Evolutionary conservation across 2,888 invertebrate species (phyloP), one percentile per base, ranked within the genome.

Genomic region (Eurytoma californica): DNA sequence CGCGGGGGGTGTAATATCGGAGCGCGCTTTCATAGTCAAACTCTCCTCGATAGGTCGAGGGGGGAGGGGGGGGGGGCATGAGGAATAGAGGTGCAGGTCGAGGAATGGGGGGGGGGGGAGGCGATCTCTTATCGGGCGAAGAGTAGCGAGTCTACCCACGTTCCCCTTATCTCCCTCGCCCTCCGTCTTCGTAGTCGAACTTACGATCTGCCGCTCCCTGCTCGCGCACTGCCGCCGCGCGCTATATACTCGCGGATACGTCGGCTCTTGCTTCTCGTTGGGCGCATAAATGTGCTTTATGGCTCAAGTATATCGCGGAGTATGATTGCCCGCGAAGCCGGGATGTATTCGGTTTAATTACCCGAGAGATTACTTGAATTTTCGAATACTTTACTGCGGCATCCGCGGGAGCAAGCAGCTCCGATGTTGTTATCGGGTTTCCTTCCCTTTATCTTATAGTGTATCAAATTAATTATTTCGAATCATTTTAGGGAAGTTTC

Each of bases 101-200:
- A 81, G 84, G 86, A 87, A 86, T 86, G 86, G 87, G 85, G 84
- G 84, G 66, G 82, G 51, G 3, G 84, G 84, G 58, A 82, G 58
- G 13, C 82, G 86, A 88, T 88, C 87, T 85, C 86, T 88, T 88
- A 88, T 88, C 88, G 84, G 73, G 80, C 80, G 81, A 75, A 77
- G 61, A 86, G 84, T 83, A 86, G 82, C 83, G 79, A 88, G 87
- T 88, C 88, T 87, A 86, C 85, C 86, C 88, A 88, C 87, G 88
- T 88, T 85, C 84, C 82, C 83, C 86, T 87, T 88, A 88, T 88
- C 88, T 86, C 84, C 84, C 85, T 83, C 81, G 79, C 77, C 70
- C 79, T 78, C 81, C 79, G 68, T 74, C 79, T 78, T 69, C 63
- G 18, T 73, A 67, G 68, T 72, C 67, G 75, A 80, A 82, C 82